A percentile compares a stretch with the other conserved stretches of the same genome.
Conservation (phyloP, 2,797 vertebrate genomes). For the Anguilla marmorata region DNA sequence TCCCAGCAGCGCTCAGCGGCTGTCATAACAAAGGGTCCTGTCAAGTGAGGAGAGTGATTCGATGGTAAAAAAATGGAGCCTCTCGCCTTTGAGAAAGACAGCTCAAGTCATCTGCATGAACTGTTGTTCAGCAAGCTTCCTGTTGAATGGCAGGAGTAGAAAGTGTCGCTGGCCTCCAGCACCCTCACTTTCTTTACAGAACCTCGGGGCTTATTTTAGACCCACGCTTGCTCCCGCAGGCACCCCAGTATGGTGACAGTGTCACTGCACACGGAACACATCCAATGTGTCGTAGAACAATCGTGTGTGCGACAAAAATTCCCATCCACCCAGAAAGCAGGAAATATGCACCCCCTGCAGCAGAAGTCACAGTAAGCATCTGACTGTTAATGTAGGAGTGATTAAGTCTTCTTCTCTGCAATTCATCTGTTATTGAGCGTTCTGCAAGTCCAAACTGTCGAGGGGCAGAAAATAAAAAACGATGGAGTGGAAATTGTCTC, state of each 20-base stretch:
- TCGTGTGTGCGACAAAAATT: background rate
- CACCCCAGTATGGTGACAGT: background rate
- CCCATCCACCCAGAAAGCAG: background rate
- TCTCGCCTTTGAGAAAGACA: background rate
- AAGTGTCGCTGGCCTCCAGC: background rate
- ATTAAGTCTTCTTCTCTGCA: background rate
- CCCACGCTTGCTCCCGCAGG: background rate
- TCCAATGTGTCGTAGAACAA: background rate
- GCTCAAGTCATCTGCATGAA: background rate
- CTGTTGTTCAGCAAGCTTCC: background rate
- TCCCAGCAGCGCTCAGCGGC: background rate
- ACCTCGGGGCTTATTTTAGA: background rate
- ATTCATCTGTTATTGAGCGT: background rate
- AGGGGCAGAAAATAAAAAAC: background rate
- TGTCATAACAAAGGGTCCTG: background rate
- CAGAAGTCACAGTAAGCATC: background rate
- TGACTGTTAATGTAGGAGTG: background rate
- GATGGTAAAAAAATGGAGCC: background rate
- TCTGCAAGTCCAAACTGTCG: background rate
- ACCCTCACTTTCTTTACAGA: background rate
- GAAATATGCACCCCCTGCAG: background rate
- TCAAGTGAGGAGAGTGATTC: background rate
- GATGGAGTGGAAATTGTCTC: background rate
- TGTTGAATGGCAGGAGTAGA: background rate
- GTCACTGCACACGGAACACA: background rate